These are phyloP conservation scores for Hypotaenidia philippensis DNA, from an alignment of 2,797 vertebrate species.

Conservation along the genomic window DNA sequence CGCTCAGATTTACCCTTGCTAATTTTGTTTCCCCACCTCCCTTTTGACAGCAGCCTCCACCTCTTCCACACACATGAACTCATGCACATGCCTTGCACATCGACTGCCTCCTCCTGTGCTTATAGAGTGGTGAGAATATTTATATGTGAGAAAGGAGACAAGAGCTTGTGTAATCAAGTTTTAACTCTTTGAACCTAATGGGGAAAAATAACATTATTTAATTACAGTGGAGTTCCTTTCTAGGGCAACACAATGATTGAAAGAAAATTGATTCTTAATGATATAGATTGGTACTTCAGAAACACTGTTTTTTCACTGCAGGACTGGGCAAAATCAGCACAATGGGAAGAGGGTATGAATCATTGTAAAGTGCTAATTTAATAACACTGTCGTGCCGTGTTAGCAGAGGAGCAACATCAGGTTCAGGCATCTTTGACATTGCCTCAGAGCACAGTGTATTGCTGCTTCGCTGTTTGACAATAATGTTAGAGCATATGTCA, in stretches of 20 bases:
- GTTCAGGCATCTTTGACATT: constrained; percentile 35
- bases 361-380: constrained; percentile 37
- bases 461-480: constrained; percentile 7
- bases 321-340: constrained; percentile 18
- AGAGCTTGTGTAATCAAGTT: constrained; percentile 54
- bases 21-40: not conserved
- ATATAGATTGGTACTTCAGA: constrained; percentile 8
- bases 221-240: constrained; percentile 48
- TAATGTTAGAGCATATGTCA: not conserved
- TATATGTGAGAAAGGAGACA: constrained; percentile 21
- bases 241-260: not conserved
- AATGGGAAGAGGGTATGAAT: constrained; percentile 12
- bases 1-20: not conserved
- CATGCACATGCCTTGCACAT: not conserved
- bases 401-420: constrained; percentile 16
- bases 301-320: not conserved
- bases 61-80: not conserved
- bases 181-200: constrained; percentile 29
- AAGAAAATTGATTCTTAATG: constrained; percentile 44
- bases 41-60: not conserved
- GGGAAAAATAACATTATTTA: constrained; percentile 31
- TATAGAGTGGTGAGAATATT: constrained; percentile 9
- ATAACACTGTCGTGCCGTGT: not conserved
- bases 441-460: constrained; percentile 14
- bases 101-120: not conserved